A percentile compares a stretch with the other conserved stretches of the same genome.
Evolutionary conservation across 2,888 invertebrate genomes (phyloP).

Genomic region (Gymnocheta viridis): DNA sequence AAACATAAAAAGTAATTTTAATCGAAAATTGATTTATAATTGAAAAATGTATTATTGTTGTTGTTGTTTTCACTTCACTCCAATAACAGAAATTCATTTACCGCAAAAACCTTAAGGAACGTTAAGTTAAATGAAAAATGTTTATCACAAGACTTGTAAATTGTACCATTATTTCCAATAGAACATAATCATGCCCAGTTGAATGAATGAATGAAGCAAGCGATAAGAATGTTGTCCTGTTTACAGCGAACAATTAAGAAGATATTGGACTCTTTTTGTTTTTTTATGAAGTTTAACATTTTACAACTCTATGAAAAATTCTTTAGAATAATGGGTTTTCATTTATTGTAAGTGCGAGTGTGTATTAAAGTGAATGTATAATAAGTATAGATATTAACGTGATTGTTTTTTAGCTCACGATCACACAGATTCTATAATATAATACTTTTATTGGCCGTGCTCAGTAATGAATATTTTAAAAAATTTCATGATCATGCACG

Average conservation of each 20-base stretch:
- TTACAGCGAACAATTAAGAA: background rate
- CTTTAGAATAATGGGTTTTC: background rate
- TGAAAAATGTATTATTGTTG: slow-evolving; percentile 76
- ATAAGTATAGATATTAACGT: too few relatives aligned
- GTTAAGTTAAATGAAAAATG: slow-evolving; percentile 31
- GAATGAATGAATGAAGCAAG: background rate
- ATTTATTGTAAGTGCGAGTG: too few relatives aligned
- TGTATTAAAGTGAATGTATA: too few relatives aligned
- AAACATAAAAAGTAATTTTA: slow-evolving; percentile 80
- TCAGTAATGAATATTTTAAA: too few relatives aligned
- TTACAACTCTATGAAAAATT: slow-evolving; percentile 14
- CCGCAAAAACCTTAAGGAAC: slow-evolving; percentile 60
- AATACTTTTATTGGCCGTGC: too few relatives aligned
- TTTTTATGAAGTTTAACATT: background rate
- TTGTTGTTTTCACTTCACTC: slow-evolving; percentile 25
- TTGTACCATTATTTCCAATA: background rate
- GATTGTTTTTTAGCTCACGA: too few relatives aligned
- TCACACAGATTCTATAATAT: too few relatives aligned
- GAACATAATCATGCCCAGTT: background rate
- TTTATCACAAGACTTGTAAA: slow-evolving; percentile 16
- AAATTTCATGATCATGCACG: too few relatives aligned
- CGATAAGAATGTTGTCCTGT: background rate
- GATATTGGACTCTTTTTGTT: background rate
- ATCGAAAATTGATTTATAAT: slow-evolving; percentile 83
- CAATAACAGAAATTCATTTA: slow-evolving; percentile 56